Percentiles rank a stretch among this genome's conserved stretches.
Conservation (phyloP, 2,888 invertebrate species). For the Dioctria linearis region DNA sequence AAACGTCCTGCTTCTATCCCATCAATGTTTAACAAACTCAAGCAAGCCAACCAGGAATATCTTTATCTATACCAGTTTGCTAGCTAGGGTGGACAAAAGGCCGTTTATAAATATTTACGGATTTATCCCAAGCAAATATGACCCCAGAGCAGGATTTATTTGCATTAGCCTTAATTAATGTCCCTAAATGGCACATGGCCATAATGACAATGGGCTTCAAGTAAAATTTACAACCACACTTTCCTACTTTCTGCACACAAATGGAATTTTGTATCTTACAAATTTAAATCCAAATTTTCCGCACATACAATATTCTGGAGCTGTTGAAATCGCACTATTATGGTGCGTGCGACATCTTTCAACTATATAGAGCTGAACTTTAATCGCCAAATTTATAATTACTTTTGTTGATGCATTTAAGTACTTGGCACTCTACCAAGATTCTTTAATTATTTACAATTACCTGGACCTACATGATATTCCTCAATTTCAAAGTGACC, state of each 20-base stretch:
- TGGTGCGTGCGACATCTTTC: too few species aligned
- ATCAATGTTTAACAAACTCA: conserved; percentile 45
- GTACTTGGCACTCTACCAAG: not conserved
- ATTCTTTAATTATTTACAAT: conserved; percentile 10
- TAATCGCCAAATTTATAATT: not conserved
- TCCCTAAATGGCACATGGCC: conserved; percentile 59
- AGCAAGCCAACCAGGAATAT: conserved; percentile 19
- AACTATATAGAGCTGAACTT: too few species aligned
- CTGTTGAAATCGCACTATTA: not conserved
- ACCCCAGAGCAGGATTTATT: conserved; percentile 64
- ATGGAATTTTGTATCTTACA: not conserved
- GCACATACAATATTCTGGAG: not conserved
- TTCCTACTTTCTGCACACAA: not conserved
- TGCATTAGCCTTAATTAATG: conserved; percentile 64
- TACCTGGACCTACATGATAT: not conserved
- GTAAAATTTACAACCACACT: conserved; percentile 35
- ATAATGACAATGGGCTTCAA: conserved; percentile 50
- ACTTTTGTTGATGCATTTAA: conserved; percentile 6
- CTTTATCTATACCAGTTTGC: conserved; percentile 18
- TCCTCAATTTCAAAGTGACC: conserved; percentile 1
- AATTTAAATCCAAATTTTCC: not conserved
- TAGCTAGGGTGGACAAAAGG: conserved; percentile 53
- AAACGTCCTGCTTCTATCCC: not conserved
- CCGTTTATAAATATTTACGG: conserved; percentile 63
- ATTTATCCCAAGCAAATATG: conserved; percentile 64